phyloP scores from a whole-genome alignment of 2,797 vertebrate species.

The Furcifer pardalis region DNA sequence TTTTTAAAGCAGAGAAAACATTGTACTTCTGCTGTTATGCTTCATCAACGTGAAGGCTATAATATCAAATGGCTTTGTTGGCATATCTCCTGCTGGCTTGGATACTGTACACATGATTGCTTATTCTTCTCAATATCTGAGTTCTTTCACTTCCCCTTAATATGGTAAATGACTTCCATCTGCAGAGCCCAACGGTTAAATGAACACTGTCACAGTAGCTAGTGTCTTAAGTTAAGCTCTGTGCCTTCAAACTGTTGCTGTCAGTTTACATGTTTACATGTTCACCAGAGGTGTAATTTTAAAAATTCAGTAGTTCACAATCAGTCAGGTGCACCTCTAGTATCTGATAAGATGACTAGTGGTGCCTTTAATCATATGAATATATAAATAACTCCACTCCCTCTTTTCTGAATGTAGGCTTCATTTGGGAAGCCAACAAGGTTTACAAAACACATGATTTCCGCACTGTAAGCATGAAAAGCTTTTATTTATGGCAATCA shows the following conservation, averaged over 20 bases:
- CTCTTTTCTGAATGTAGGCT: constrained; percentile 38
- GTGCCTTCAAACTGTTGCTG: neutral
- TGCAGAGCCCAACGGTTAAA: neutral
- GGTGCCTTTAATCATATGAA: constrained; percentile 67
- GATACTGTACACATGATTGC: constrained; percentile 11
- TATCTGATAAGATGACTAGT: constrained; percentile 62
- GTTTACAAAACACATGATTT: constrained; percentile 36
- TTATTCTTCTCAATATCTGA: neutral
- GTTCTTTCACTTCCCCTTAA: constrained; percentile 12
- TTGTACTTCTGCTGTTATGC: constrained; percentile 12
- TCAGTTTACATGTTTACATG: constrained; percentile 28
- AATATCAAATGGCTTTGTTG: neutral
- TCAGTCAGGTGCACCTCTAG: constrained; percentile 62
- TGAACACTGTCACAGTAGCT: constrained; percentile 1
- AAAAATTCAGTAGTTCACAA: constrained; percentile 60
- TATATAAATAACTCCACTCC: constrained; percentile 66
- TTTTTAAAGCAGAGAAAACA: constrained; percentile 14
- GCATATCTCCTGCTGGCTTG: constrained; percentile 16
- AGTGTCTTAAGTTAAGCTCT: constrained; percentile 2
- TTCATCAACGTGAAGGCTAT: neutral
- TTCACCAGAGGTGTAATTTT: constrained; percentile 49
- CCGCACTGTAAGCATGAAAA: constrained; percentile 16
- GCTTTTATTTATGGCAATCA: constrained; percentile 12
- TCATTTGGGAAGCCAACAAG: constrained; percentile 27
- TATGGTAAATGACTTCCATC: neutral